Base-by-base conservation (phyloP, 2,888 invertebrate species). In the Euclidia mi region DNA sequence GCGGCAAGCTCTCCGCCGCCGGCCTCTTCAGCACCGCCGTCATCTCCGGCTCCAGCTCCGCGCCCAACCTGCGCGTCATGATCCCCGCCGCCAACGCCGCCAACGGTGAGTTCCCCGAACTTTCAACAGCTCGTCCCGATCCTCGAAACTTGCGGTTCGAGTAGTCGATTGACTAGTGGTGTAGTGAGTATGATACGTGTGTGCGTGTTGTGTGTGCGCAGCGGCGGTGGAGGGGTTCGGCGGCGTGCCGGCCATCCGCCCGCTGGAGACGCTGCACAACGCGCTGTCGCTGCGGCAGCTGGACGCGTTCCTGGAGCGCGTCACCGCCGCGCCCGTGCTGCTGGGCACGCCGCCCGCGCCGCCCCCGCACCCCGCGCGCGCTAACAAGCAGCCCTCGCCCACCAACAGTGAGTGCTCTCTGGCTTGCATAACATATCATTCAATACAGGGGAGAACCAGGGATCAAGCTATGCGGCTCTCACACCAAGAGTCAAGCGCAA, bases 181-280 rank as follows among this genome's bases (percentile, higher is more conserved):
- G 42, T 14, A 25, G 9, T 64, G 34, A 40, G 29, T 12, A n/a
- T n/a, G n/a, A n/a, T n/a, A n/a, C n/a, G n/a, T n/a, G n/a, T n/a
- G n/a, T n/a, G n/a, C n/a, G n/a, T n/a, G 20, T n/a, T n/a, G 1
- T 7, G 40, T 65, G 38, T 50, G 38, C 59, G 37, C 81, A 90
- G 89, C 95, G 95, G 97, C 97, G 49, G 95, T 97, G 85, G 97
- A 97, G 91, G 98, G 98, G 28, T 98, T 98, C 89, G 98, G 98
- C 60, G 98, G 98, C 55, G 99, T 99, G 67, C 99, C 99, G 18
- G 98, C 99, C 0, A 98, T 99, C 76, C 96, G 99, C 28, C 99
- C 99, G 1, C 93, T 99, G 88, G 99, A 99, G 95, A 99, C 99
- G 2, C 95, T 99, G 59, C 99, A 99, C 95, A 99, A 99, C 93